Percentiles rank a stretch among this genome's conserved stretches.
phyloP scores from a whole-genome alignment of 1,140 invertebrate species.

The Ceratitis capitata region DNA sequence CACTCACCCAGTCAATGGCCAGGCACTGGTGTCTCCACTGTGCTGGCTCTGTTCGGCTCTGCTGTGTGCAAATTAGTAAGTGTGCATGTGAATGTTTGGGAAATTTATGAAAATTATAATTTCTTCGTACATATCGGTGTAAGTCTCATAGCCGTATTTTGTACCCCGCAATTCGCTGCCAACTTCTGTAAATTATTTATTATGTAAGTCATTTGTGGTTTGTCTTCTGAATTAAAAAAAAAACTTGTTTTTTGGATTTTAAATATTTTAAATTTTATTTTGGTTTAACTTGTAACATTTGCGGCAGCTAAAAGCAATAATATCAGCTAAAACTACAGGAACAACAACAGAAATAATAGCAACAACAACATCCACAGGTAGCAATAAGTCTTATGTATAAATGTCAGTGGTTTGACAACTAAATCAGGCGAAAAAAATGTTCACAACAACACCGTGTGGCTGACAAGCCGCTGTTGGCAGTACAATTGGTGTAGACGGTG shows the following conservation, averaged over 20 bases:
- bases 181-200: constrained; percentile 1
- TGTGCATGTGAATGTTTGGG: neutral
- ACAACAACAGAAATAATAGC: neutral
- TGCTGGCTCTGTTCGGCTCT: no score
- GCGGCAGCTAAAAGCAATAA: no score
- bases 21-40: no score
- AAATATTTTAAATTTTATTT: neutral
- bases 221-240: neutral
- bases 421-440: constrained; percentile 14
- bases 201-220: constrained; percentile 5
- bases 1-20: no score
- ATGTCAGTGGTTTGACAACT: constrained; percentile 24
- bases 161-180: neutral
- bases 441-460: neutral
- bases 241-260: neutral
- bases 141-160: no score
- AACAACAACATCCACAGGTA: neutral
- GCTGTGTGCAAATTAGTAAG: neutral
- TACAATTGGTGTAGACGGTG: neutral
- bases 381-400: neutral
- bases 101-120: constrained; percentile 3
- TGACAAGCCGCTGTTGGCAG: neutral
- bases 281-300: neutral
- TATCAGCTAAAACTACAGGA: no score
- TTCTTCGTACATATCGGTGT: neutral